These are phyloP conservation scores for Neotoma lepida DNA, from an alignment of 2,113 vertebrate species.

Conservation along the genomic window DNA sequence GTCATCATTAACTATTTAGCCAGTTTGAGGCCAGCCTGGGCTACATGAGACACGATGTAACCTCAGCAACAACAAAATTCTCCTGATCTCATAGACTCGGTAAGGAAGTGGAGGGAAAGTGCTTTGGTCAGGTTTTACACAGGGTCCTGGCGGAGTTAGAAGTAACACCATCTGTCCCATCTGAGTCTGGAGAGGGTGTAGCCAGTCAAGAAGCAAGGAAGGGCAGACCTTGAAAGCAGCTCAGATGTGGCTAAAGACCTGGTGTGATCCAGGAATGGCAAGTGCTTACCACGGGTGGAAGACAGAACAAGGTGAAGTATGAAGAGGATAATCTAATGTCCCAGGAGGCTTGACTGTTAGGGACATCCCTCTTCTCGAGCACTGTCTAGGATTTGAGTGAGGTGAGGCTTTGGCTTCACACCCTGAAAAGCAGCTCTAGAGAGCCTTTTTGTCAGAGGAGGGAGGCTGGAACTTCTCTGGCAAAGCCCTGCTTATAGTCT, in stretches of 20 bases:
- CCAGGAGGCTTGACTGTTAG: neutral
- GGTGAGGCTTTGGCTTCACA: neutral
- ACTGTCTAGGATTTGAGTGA: neutral
- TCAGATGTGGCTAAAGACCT: neutral
- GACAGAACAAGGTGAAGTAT: neutral
- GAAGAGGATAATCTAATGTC: neutral
- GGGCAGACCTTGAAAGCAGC: neutral
- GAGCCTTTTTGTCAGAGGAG: neutral
- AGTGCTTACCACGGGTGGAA: neutral
- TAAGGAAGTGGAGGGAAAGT: too few species aligned
- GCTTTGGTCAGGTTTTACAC: fast-evolving
- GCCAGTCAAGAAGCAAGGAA: neutral
- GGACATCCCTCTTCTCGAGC: neutral
- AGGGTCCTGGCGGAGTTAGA: neutral
- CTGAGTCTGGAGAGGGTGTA: neutral
- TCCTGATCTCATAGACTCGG: neutral
- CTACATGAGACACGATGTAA: neutral
- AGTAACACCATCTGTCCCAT: neutral
- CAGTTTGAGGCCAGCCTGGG: neutral
- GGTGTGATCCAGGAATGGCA: too few species aligned
- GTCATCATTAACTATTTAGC: neutral
- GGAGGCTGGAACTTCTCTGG: neutral
- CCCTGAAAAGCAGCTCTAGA: neutral
- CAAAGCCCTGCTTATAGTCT: neutral
- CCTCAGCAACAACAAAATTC: neutral